phyloP scores from a whole-genome alignment of 2,113 vertebrate species.

The Tenebrosternarchus preto region DNA sequence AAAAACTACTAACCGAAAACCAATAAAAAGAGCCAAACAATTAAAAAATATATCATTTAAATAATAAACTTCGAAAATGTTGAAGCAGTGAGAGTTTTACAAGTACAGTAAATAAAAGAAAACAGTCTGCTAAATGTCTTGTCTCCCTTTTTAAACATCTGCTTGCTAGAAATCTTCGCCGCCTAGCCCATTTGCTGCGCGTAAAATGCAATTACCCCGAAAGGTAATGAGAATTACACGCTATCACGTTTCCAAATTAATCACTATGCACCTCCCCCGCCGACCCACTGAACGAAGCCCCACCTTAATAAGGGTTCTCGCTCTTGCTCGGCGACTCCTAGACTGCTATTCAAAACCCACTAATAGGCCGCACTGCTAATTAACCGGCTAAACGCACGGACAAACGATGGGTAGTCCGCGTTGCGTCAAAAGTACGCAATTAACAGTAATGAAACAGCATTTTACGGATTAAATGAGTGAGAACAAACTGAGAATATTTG shows the following conservation, averaged over 20 bases:
- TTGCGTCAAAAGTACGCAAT: conserved; percentile 16
- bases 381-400: conserved; percentile 17
- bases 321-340: conserved; percentile 20
- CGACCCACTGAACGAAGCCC: conserved; percentile 37
- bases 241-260: conserved; percentile 65
- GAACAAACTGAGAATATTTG: conserved; percentile 32
- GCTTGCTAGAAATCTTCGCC: conserved; percentile 53
- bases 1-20: no score
- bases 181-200: conserved; percentile 50
- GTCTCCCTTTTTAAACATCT: conserved; percentile 58
- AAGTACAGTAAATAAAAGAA: conserved; percentile 30
- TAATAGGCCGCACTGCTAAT: conserved; percentile 42
- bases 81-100: not conserved
- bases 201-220: conserved; percentile 58
- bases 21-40: no score
- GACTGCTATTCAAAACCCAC: conserved; percentile 16
- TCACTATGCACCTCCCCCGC: conserved; percentile 50
- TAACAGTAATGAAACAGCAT: conserved; percentile 19
- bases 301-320: conserved; percentile 48
- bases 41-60: no score
- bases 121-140: conserved; percentile 45
- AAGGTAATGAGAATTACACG: conserved; percentile 61
- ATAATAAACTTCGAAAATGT: not conserved
- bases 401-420: not conserved
- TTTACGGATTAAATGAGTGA: conserved; percentile 13